A percentile compares a stretch with the other conserved stretches of the same genome.
Conservation (phyloP, 2,888 invertebrate genomes). For the Epistrophe eligans region DNA sequence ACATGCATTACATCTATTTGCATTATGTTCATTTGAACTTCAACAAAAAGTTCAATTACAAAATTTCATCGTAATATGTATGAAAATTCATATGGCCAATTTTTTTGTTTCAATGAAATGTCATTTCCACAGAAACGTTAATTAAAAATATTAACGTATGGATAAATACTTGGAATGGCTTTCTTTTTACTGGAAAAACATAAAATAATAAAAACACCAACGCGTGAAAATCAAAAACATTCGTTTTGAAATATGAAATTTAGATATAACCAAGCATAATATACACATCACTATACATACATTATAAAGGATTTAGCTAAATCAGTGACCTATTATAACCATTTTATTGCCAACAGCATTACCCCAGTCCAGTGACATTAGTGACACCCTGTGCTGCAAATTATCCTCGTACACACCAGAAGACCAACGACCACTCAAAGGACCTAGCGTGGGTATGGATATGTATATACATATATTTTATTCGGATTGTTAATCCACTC, state of each 20-base stretch:
- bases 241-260: background rate
- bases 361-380: background rate
- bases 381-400: slow-evolving; percentile 58
- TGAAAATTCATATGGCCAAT: too few species aligned
- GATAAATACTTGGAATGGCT: too few species aligned
- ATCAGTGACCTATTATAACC: background rate
- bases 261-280: background rate
- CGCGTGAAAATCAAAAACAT: background rate
- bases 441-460: too few species aligned
- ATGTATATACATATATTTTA: slow-evolving; percentile 43
- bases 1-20: too few species aligned
- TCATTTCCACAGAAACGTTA: too few species aligned
- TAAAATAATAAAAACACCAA: background rate
- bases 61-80: too few species aligned
- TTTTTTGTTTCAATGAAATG: too few species aligned
- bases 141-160: too few species aligned
- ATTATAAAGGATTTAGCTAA: background rate
- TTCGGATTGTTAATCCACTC: slow-evolving; percentile 75
- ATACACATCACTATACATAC: too few species aligned
- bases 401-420: slow-evolving; percentile 9
- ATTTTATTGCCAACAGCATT: slow-evolving; percentile 15
- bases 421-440: slow-evolving; percentile 55
- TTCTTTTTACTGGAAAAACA: too few species aligned
- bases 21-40: too few species aligned
- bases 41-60: too few species aligned